Evolutionary conservation across 2,797 vertebrate species (phyloP), one percentile per base, ranked within the genome.

Genomic region (Ataeniobius toweri): DNA sequence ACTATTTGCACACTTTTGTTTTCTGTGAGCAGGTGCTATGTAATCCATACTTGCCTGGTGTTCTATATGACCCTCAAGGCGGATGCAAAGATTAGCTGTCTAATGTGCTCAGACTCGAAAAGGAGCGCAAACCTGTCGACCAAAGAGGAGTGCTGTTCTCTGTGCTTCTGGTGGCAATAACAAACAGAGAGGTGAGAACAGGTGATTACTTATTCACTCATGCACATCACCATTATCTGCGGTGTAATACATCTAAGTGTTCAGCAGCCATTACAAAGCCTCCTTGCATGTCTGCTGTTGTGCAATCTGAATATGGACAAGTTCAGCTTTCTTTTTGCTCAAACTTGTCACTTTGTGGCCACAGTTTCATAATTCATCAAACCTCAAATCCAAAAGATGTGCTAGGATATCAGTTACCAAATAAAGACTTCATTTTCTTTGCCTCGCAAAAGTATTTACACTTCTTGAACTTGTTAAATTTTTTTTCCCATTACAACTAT

Each of bases 131-230:
- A 71, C 53, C 73, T 68, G 88, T 78, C 63, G 76, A 76, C 87
- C 89, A 86, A 81, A 86, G 80, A 69, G 75, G 83, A 89, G 80
- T 76, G 83, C 80, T 76, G 83, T 74, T 71, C 83, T 82, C 79
- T 51, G 50, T 83, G 85, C 86, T 91, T 83, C 82, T 87, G 86
- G 77, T 91, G 89, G 80, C 77, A 76, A 87, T 80, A 89, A 86
- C 85, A 91, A 91, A 90, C 83, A 89, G 74, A 36, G 76, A 82
- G 83, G 83, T 36, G 75, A 85, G 85, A 87, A 88, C 51, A 16
- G 82, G 78, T 84, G 86, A 90, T 92, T 89, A 89, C 85, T 90
- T 87, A 85, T 91, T 89, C 87, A 83, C 81, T 88, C 86, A 83
- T 84, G 83, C 81, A 46, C 75, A 61, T 81, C 83, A 9, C 81